Evolutionary conservation across 2,888 invertebrate genomes (phyloP).

Genomic region (Pammene fasciana): DNA sequence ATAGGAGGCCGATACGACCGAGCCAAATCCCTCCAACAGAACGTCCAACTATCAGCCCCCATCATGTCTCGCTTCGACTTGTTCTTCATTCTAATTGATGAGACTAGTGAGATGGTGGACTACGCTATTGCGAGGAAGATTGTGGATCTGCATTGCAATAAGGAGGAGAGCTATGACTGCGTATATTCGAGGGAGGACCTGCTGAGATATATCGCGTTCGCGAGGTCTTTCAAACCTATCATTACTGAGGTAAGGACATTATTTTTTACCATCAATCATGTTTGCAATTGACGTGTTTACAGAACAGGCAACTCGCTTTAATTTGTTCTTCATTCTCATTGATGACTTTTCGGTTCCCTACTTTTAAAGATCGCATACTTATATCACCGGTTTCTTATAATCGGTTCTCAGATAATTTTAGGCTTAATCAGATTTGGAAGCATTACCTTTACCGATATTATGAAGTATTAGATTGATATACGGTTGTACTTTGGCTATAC

Average conservation of each 20-base stretch:
- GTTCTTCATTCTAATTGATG: conserved; percentile 99
- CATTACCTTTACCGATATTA: too few relatives aligned
- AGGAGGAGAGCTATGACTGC: conserved; percentile 90
- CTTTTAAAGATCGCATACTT: too few relatives aligned
- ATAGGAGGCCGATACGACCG: conserved; percentile 98
- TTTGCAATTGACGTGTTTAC: too few relatives aligned
- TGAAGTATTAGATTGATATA: too few relatives aligned
- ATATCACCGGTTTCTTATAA: too few relatives aligned
- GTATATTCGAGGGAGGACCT: conserved; percentile 95
- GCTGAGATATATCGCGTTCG: conserved; percentile 97
- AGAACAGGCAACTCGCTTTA: too few relatives aligned
- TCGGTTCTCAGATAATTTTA: too few relatives aligned
- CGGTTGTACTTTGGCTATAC: too few relatives aligned
- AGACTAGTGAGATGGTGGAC: conserved; percentile 93
- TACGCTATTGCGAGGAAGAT: conserved; percentile 98
- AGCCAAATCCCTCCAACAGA: conserved; percentile 96
- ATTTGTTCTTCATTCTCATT: too few relatives aligned
- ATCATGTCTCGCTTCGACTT: conserved; percentile 99
- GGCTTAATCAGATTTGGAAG: too few relatives aligned
- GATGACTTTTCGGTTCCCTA: too few relatives aligned
- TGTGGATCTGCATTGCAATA: conserved; percentile 95
- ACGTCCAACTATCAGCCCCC: conserved; percentile 95
- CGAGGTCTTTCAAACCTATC: conserved; percentile 96
- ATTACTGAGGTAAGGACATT: conserved; percentile 85
- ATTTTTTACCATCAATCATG: too few relatives aligned